A percentile compares a stretch with the other conserved stretches of the same genome.
Conservation (phyloP, 2,113 vertebrate species). For the Cyprinodon tularosa region DNA sequence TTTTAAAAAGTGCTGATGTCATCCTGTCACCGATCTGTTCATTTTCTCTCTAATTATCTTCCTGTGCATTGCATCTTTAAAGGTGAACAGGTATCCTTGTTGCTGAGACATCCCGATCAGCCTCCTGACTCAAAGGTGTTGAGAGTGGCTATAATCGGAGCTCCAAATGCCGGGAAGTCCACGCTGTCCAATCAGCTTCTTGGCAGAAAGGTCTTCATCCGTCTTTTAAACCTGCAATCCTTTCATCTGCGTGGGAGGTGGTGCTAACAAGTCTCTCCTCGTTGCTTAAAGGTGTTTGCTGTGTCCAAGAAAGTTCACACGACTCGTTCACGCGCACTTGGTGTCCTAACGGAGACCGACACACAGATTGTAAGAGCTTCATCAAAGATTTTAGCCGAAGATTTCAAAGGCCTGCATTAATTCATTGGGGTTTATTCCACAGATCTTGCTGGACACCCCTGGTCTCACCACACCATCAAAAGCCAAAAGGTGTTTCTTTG, state of each 20-base stretch:
- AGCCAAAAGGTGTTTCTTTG: slow-evolving; percentile 85
- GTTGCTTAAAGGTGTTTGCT: slow-evolving; percentile 86
- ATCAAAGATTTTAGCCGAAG: not conserved
- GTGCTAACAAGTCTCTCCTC: slow-evolving; percentile 5
- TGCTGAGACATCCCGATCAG: slow-evolving; percentile 84
- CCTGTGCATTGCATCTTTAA: not conserved
- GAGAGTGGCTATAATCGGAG: slow-evolving; percentile 88
- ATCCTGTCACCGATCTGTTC: not conserved
- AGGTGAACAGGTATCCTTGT: slow-evolving; percentile 83
- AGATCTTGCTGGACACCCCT: slow-evolving; percentile 95
- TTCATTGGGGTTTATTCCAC: slow-evolving; percentile 13
- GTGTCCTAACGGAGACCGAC: slow-evolving; percentile 84
- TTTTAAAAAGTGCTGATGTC: slow-evolving; percentile 16
- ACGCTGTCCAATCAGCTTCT: slow-evolving; percentile 92
- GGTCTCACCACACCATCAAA: slow-evolving; percentile 86
- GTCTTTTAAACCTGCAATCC: not conserved
- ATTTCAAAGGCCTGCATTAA: not conserved
- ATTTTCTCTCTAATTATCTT: not conserved
- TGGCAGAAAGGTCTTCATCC: slow-evolving; percentile 86
- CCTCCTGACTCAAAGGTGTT: slow-evolving; percentile 85
- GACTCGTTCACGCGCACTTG: slow-evolving; percentile 84
- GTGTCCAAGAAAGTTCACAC: slow-evolving; percentile 97
- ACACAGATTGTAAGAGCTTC: slow-evolving; percentile 85
- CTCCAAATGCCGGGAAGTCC: slow-evolving; percentile 95
- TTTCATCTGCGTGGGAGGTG: not conserved